Evolutionary conservation across 2,797 vertebrate genomes (phyloP).

Genomic region (Protonibea diacanthus): DNA sequence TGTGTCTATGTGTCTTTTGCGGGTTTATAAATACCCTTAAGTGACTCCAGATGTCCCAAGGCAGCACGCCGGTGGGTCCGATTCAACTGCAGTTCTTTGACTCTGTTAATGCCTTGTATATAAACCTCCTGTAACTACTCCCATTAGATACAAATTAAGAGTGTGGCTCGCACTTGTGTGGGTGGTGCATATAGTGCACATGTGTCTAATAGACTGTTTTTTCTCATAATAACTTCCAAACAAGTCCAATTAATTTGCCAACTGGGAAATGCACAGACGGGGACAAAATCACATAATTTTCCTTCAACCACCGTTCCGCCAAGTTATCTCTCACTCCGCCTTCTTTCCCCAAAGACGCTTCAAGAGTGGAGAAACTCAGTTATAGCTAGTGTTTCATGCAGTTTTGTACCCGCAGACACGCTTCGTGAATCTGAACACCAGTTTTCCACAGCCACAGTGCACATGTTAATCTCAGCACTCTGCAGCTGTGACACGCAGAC

Average conservation of each 20-base stretch:
- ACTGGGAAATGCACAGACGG: constrained; percentile 43
- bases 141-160: constrained; percentile 78
- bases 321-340: constrained; percentile 13
- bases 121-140: constrained; percentile 81
- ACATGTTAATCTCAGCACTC: constrained; percentile 53
- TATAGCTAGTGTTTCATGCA: constrained; percentile 40
- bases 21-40: constrained; percentile 81
- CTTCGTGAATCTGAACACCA: constrained; percentile 53
- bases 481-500: constrained; percentile 62
- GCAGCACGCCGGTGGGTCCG: constrained; percentile 77
- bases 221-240: constrained; percentile 68
- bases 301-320: constrained; percentile 5
- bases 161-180: constrained; percentile 45
- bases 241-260: constrained; percentile 59
- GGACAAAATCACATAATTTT: constrained; percentile 22
- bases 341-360: constrained; percentile 25
- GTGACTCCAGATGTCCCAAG: constrained; percentile 83
- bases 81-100: constrained; percentile 76
- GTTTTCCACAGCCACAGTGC: constrained; percentile 70
- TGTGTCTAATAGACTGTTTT: constrained; percentile 58
- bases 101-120: constrained; percentile 80
- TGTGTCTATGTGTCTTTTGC: constrained; percentile 71
- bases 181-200: constrained; percentile 48
- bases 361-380: constrained; percentile 24
- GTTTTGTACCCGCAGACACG: constrained; percentile 48